These are phyloP conservation scores for Drosophila mercatorum DNA, from an alignment of 2,888 invertebrate genomes.

Conservation along the genomic window DNA sequence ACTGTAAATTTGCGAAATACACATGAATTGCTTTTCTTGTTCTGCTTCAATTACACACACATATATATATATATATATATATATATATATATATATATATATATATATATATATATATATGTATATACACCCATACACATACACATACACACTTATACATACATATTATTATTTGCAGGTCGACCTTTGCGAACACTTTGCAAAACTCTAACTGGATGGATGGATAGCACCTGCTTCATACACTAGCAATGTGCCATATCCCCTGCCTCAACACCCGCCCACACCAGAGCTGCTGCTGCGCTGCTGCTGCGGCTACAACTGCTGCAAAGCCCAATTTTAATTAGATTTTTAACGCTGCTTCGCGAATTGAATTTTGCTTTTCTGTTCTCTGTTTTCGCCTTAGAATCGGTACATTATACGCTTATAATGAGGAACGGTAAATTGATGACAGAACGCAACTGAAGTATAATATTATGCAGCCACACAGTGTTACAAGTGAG, in stretches of 20 bases:
- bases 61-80: too few species aligned
- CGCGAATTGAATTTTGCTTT: slow-evolving; percentile 49
- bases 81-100: too few species aligned
- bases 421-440: slow-evolving; percentile 51
- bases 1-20: slow-evolving; percentile 31
- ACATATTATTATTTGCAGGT: slow-evolving; percentile 28
- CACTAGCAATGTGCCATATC: slow-evolving; percentile 37
- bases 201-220: not conserved
- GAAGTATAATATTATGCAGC: slow-evolving; percentile 71
- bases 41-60: slow-evolving; percentile 22
- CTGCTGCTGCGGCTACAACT: not conserved
- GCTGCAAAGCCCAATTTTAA: slow-evolving; percentile 15
- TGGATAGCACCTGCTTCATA: slow-evolving; percentile 20
- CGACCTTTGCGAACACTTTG: slow-evolving; percentile 34
- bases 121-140: slow-evolving; percentile 6
- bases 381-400: slow-evolving; percentile 28
- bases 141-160: slow-evolving; percentile 32
- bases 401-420: slow-evolving; percentile 49
- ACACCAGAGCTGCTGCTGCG: slow-evolving; percentile 8
- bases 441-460: slow-evolving; percentile 40
- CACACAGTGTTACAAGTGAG: slow-evolving; percentile 67
- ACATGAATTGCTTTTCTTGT: slow-evolving; percentile 11
- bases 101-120: too few species aligned
- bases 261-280: not conserved
- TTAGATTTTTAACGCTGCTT: slow-evolving; percentile 50